Evolutionary conservation across 2,113 vertebrate species (phyloP).

Genomic region (Oceanodroma tethys): DNA sequence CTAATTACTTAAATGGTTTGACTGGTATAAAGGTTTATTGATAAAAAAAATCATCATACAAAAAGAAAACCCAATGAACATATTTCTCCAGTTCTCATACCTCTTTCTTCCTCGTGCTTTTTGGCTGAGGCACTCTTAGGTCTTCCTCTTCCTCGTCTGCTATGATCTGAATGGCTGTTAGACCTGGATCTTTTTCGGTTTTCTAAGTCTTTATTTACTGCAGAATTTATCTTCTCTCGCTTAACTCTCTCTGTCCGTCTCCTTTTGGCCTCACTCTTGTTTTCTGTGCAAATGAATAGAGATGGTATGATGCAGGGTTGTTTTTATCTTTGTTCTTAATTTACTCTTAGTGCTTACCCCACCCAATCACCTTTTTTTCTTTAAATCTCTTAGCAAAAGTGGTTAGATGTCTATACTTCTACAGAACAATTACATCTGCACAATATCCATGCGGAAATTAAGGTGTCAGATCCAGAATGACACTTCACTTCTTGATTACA

Average conservation of each 20-base stretch:
- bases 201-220: conserved; percentile 87
- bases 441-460: not conserved
- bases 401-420: not conserved
- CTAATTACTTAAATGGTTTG: not conserved
- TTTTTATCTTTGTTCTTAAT: not conserved
- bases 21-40: not conserved
- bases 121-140: conserved; percentile 91
- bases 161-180: conserved; percentile 93
- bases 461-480: not conserved
- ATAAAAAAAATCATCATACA: not conserved
- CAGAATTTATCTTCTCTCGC: conserved; percentile 87
- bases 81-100: conserved; percentile 68
- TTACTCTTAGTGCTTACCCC: not conserved
- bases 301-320: conserved; percentile 19
- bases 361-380: not conserved
- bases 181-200: conserved; percentile 88
- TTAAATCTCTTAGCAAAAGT: not conserved
- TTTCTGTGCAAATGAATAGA: conserved; percentile 78
- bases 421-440: not conserved
- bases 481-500: not conserved
- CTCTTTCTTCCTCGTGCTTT: conserved; percentile 96
- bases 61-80: not conserved
- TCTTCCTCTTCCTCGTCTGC: conserved; percentile 89
- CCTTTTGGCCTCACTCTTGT: conserved; percentile 89
- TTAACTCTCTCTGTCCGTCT: conserved; percentile 93